Evolutionary conservation across 2,888 invertebrate genomes (phyloP).

Genomic region (Drosophila monieri): DNA sequence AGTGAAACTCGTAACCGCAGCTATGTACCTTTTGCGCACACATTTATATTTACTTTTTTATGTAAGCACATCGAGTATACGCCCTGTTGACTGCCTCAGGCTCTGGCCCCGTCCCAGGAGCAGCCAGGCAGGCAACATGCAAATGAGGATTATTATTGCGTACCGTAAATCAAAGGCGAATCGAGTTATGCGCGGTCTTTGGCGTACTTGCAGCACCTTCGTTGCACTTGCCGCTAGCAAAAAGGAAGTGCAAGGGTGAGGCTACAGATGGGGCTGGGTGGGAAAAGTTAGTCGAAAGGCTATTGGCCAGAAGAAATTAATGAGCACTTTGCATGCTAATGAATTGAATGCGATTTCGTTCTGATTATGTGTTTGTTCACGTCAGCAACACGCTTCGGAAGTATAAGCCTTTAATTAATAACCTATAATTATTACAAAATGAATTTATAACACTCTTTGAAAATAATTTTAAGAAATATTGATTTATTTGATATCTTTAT

Average conservation of each 20-base stretch:
- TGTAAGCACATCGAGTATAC: conserved; percentile 49
- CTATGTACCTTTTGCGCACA: conserved; percentile 18
- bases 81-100: conserved; percentile 40
- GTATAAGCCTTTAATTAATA: neutral
- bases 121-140: conserved; percentile 50
- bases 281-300: neutral
- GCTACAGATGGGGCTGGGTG: neutral
- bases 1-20: conserved; percentile 61
- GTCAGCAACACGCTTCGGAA: neutral
- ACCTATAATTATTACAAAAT: neutral
- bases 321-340: conserved; percentile 68
- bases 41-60: neutral
- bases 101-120: conserved; percentile 6
- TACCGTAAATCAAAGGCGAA: conserved; percentile 74
- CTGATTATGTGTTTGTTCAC: neutral
- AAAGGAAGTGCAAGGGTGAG: neutral
- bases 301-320: conserved; percentile 51
- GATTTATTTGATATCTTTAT: too few species aligned
- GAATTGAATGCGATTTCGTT: conserved; percentile 36
- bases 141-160: conserved; percentile 78
- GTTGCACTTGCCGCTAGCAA: conserved; percentile 28
- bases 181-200: conserved; percentile 70
- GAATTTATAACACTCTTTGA: neutral
- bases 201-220: conserved; percentile 53
- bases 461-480: too few species aligned